Conservation (phyloP, 2,797 vertebrate genomes). For the Macrochelys suwanniensis region DNA sequence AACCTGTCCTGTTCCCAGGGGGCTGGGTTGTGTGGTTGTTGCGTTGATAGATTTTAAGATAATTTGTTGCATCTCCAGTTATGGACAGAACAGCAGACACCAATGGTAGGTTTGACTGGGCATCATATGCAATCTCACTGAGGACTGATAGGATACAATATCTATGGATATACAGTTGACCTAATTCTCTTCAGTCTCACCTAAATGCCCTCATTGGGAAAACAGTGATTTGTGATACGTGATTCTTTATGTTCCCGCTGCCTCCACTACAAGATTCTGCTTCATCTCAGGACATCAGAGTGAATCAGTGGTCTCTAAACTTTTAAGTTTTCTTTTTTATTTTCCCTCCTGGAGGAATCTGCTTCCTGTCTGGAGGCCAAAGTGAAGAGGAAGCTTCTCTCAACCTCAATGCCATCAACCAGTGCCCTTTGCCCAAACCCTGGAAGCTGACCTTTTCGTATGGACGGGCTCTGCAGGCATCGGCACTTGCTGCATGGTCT, state of each 20-base stretch:
- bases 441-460: conserved; percentile 98
- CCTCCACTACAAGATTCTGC: not conserved
- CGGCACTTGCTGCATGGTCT: conserved; percentile 92
- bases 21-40: not conserved
- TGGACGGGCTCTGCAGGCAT: conserved; percentile 96
- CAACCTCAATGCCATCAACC: conserved; percentile 96
- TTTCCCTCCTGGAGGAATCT: conserved; percentile 87
- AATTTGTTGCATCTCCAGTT: not conserved
- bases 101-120: not conserved
- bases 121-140: not conserved
- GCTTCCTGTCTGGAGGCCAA: conserved; percentile 97
- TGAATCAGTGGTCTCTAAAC: not conserved
- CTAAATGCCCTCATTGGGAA: not conserved
- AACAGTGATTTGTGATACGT: not conserved
- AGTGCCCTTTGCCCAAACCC: conserved; percentile 88
- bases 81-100: no score
- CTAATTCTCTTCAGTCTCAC: not conserved
- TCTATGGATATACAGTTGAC: not conserved
- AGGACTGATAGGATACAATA: not conserved
- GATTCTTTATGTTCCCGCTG: not conserved
- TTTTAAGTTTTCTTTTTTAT: not conserved
- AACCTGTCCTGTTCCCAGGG: not conserved
- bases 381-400: conserved; percentile 97
- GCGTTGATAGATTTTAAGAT: not conserved
- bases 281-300: not conserved